Conservation (phyloP, 2,888 invertebrate genomes). For the Urechis unicinctus region DNA sequence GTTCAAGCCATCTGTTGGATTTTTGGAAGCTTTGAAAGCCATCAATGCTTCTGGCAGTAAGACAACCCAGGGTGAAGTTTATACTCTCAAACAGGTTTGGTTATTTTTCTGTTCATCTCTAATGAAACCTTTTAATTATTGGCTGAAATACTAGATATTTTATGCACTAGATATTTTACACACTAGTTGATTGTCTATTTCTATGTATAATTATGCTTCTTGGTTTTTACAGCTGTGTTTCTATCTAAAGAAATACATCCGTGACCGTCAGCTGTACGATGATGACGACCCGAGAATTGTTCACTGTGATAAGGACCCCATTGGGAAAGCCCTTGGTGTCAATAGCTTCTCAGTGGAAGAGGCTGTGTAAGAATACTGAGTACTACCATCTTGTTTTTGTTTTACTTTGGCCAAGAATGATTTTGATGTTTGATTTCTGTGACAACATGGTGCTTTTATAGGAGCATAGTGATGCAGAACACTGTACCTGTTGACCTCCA, state of each 20-base stretch:
- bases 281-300: neutral
- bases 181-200: neutral
- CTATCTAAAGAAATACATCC: neutral
- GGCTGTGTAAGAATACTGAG: neutral
- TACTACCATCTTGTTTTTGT: no score
- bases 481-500: neutral
- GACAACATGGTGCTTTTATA: neutral
- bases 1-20: neutral
- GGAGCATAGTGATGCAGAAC: neutral
- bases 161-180: neutral
- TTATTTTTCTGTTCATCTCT: no score
- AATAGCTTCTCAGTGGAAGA: neutral
- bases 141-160: no score
- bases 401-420: no score
- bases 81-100: neutral
- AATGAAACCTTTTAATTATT: no score
- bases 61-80: neutral
- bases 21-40: neutral
- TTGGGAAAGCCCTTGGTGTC: neutral
- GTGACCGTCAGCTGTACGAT: neutral
- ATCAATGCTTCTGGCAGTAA: neutral
- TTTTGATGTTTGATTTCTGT: neutral
- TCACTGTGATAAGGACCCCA: neutral
- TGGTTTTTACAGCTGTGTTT: neutral
- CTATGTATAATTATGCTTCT: no score